A percentile compares a stretch with the other conserved stretches of the same genome.
Conservation (phyloP, 2,797 vertebrate species). For the Xerus rutilus region DNA sequence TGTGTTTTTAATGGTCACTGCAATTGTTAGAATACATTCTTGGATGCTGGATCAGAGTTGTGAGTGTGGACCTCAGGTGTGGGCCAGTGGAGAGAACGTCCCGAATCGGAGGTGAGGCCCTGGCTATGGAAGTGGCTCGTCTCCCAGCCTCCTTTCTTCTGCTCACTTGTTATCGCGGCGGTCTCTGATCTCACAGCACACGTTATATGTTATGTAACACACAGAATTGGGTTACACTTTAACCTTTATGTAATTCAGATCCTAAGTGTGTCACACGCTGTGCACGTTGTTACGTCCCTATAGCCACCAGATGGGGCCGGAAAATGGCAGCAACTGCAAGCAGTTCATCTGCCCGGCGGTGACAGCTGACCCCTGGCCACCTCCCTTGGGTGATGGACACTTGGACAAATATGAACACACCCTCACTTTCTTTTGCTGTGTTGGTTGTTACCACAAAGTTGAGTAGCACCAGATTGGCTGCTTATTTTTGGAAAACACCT, state of each 20-base stretch:
- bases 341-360: neutral
- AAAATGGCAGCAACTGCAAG: neutral
- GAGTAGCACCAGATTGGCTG: neutral
- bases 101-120: neutral
- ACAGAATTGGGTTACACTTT: neutral
- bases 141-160: neutral
- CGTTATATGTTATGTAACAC: neutral
- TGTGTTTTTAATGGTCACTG: neutral
- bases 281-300: neutral
- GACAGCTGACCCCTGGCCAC: neutral
- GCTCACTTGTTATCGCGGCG: neutral
- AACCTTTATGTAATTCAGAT: neutral
- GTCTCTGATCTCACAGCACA: neutral
- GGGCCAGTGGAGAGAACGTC: neutral
- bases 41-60: neutral
- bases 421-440: neutral
- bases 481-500: neutral
- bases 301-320: neutral
- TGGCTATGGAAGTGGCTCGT: too few relatives aligned
- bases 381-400: neutral
- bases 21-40: neutral
- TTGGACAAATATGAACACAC: neutral
- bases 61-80: neutral
- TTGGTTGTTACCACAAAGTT: neutral
- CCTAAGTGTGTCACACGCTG: neutral